These are phyloP conservation scores for Gerris lacustris DNA, from an alignment of 2,888 invertebrate genomes.

Conservation along the genomic window DNA sequence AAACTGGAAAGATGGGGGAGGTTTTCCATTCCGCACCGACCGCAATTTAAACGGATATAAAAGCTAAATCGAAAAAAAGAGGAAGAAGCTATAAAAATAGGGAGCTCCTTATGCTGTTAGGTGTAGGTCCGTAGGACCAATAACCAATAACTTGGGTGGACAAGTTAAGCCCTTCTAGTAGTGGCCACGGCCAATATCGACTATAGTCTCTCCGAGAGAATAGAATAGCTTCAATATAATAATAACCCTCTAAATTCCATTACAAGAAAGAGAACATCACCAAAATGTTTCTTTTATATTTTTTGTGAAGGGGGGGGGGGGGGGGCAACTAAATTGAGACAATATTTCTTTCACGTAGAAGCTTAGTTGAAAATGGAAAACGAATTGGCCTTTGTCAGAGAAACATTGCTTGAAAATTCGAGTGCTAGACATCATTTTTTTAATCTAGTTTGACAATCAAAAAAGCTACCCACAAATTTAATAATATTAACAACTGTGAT, in stretches of 20 bases:
- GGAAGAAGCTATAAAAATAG: not conserved
- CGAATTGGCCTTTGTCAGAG: no score
- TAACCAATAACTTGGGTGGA: conserved; percentile 5
- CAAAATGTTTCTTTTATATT: no score
- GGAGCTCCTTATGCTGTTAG: not conserved
- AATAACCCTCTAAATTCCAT: conserved; percentile 5
- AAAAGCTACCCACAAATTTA: no score
- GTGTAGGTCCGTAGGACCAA: not conserved
- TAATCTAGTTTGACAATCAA: no score
- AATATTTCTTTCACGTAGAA: no score
- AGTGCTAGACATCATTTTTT: no score
- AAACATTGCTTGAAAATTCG: no score
- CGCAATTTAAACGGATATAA: not conserved
- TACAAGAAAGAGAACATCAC: not conserved
- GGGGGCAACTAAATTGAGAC: no score
- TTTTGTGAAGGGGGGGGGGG: no score
- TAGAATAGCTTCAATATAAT: conserved; percentile 3
- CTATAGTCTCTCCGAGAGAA: not conserved
- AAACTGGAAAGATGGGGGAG: not conserved
- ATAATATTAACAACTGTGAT: no score
- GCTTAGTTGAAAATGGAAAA: no score
- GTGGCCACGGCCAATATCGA: not conserved
- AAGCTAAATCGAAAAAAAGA: conserved; percentile 1
- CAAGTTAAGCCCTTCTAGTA: not conserved
- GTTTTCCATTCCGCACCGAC: not conserved